Conservation (phyloP, 2,888 invertebrate genomes). For the Scrobipalpa atriplicella region DNA sequence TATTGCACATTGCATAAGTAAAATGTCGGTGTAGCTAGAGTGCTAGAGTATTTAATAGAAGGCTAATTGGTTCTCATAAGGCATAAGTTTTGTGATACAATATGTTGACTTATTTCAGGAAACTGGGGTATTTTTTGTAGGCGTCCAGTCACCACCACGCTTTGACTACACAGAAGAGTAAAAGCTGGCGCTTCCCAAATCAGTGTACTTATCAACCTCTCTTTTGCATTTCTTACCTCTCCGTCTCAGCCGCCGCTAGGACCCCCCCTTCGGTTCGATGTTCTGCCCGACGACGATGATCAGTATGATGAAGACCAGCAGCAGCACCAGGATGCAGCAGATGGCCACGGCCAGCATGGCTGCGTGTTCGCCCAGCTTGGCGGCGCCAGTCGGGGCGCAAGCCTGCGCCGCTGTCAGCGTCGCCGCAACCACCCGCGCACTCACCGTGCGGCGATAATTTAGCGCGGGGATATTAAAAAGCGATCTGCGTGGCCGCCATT, state of each 20-base stretch:
- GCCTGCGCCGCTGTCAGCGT: slow-evolving; percentile 62
- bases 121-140: too few relatives aligned
- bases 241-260: slow-evolving; percentile 71
- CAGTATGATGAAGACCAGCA: slow-evolving; percentile 91
- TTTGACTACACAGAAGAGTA: too few relatives aligned
- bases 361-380: slow-evolving; percentile 81
- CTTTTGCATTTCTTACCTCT: slow-evolving; percentile 55
- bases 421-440: slow-evolving; percentile 61
- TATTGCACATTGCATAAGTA: too few relatives aligned
- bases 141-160: too few relatives aligned
- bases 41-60: too few relatives aligned
- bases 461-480: not conserved
- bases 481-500: not conserved
- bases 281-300: slow-evolving; percentile 92
- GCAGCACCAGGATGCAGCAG: slow-evolving; percentile 90
- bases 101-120: too few relatives aligned
- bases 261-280: slow-evolving; percentile 84
- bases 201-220: not conserved
- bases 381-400: slow-evolving; percentile 64
- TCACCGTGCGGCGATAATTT: slow-evolving; percentile 46
- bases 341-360: slow-evolving; percentile 92
- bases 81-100: too few relatives aligned
- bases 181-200: too few relatives aligned
- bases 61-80: too few relatives aligned
- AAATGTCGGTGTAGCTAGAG: too few relatives aligned